phyloP scores from a whole-genome alignment of 1,140 invertebrate species.

The Drosophila tani region DNA sequence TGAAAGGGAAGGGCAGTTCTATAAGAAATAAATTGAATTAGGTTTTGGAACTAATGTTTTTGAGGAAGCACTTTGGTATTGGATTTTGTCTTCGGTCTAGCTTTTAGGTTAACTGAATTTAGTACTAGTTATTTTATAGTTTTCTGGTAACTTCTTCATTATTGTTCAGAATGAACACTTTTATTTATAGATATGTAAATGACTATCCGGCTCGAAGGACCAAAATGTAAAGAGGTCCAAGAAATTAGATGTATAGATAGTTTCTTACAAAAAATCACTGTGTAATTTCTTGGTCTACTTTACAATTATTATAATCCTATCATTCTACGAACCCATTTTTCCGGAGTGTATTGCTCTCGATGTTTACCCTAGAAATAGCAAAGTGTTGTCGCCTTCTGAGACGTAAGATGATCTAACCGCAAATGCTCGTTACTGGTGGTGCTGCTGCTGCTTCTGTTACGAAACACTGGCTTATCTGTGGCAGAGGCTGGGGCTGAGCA shows the following conservation, averaged over 20 bases:
- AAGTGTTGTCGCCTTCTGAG: slow-evolving; percentile 34
- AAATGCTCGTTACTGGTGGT: slow-evolving; percentile 42
- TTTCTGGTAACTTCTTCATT: no score
- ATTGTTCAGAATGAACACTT: no score
- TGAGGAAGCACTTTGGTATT: neutral
- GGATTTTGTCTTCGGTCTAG: neutral
- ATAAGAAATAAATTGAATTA: neutral
- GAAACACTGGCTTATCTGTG: slow-evolving; percentile 55
- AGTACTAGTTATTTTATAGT: no score
- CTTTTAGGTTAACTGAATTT: neutral
- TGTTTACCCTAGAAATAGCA: slow-evolving; percentile 54
- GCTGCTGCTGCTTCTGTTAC: slow-evolving; percentile 42
- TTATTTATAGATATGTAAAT: no score
- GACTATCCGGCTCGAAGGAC: no score
- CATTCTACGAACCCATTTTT: slow-evolving; percentile 10
- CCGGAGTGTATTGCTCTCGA: neutral
- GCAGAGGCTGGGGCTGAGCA: slow-evolving; percentile 28
- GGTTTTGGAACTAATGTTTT: neutral
- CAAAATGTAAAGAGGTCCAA: no score
- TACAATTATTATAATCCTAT: no score
- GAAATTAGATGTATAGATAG: no score
- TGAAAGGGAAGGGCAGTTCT: neutral
- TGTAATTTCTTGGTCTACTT: no score
- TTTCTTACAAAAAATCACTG: no score
- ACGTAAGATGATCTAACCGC: slow-evolving; percentile 76